Conservation (phyloP, 2,888 invertebrate genomes). For the Eupithecia inturbata region DNA sequence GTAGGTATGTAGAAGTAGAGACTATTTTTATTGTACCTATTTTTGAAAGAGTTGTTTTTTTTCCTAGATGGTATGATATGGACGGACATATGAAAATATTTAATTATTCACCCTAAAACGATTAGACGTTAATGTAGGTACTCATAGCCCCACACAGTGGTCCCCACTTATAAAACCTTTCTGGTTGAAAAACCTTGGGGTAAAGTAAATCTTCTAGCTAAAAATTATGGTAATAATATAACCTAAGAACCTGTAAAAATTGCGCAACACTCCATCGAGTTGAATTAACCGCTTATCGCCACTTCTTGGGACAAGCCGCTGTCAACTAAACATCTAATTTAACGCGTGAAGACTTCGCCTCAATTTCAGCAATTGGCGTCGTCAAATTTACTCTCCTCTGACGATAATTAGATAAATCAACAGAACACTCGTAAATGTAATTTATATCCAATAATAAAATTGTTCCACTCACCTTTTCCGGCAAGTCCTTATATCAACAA, state of each 20-base stretch:
- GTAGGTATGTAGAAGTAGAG: too few species aligned
- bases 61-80: too few species aligned
- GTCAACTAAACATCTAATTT: constrained; percentile 23
- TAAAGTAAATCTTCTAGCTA: neutral
- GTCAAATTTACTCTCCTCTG: constrained; percentile 12
- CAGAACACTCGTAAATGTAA: constrained; percentile 21
- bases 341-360: constrained; percentile 15
- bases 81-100: neutral
- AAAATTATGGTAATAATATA: neutral
- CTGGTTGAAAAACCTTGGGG: neutral
- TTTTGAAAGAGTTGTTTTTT: neutral
- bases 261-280: constrained; percentile 5
- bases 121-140: neutral
- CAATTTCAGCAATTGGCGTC: constrained; percentile 3
- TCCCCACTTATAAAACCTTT: neutral
- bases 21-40: neutral
- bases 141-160: neutral
- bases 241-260: constrained; percentile 10
- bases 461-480: constrained; percentile 40
- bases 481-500: constrained; percentile 34
- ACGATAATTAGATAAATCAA: constrained; percentile 10
- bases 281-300: constrained; percentile 15
- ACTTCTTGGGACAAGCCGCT: constrained; percentile 14
- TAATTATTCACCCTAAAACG: neutral
- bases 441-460: constrained; percentile 13